Evolutionary conservation across 2,113 vertebrate species (phyloP), one percentile per base, ranked within the genome.

Genomic region (Laterallus jamaicensis): DNA sequence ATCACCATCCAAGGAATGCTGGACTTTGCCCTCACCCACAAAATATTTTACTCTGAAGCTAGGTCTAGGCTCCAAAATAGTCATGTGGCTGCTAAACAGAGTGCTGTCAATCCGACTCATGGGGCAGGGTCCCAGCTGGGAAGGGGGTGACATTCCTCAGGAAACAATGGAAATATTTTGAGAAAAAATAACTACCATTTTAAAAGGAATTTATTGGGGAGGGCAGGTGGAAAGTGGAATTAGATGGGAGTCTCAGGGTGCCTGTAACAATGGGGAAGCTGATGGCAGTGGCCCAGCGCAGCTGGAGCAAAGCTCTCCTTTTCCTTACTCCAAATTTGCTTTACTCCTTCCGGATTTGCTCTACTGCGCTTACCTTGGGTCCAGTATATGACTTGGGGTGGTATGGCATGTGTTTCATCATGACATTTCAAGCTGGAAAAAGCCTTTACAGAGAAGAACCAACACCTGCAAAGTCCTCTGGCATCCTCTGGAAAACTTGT

Each of bases 111-210:
- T 76, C 28, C 0, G 0, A 29, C 12, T 17, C 1, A 0, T 44
- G 44, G 29, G 39, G 54, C 64, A 58, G 12, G n/a, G n/a, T 58
- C 56, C n/a, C 75, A 92, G 6, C 29, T 91, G 52, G 37, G 24
- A 79, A 5, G 5, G 24, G 20, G 24, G 19, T 69, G 69, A 28
- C n/a, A 47, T 84, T 91, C 58, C 55, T 90, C 66, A 86, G 60
- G 77, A 93, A 90, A 85, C 62, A 78, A 84, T 60, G 47, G 62
- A 94, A 88, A 89, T 85, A 96, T 75, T 92, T 95, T 77, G 25
- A 56, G 15, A 21, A 92, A 92, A 91, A 85, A 68, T 67, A 75
- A n/a, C 31, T 71, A 35, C 9, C 16, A 42, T 35, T 88, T 92
- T 76, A 19, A 47, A 81, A 93, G 32, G 55, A 68, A 88, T 78